Base-by-base conservation (phyloP, 2,113 vertebrate genomes). In the Sorex fumeus region DNA sequence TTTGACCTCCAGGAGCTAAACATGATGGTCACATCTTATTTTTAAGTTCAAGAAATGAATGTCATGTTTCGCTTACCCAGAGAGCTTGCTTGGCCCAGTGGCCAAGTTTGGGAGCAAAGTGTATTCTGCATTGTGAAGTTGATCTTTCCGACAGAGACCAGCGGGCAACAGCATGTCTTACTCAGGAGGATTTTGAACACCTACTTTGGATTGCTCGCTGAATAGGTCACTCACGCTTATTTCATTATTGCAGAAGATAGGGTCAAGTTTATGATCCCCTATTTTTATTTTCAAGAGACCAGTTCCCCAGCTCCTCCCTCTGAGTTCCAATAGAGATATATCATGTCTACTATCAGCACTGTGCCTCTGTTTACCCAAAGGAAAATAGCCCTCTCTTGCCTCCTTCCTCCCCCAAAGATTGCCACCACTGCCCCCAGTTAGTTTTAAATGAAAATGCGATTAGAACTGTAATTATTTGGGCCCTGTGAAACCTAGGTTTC, bases 61-160 rank as follows among this genome's bases (percentile, higher is more conserved):
- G 64, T 75, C 57, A n/a, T 50, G 25, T 7, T 91, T 43, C 50
- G 30, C 11, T 36, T 84, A 30, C 43, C 27, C 62, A 57, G 60
- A 88, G 30, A 67, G 25, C 60, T 40, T 13, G 25, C 60, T 40
- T 13, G 8, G 32, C 32, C 32, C 0, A 16, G 47, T 16, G 71
- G 36, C n/a, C 10, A 67, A 60, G 45, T 77, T 77, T 80, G 90
- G n/a, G 47, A 71, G 64, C 27, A 91, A 67, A 75, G 71, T 28
- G 40, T 30, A n/a, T 76, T 93, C 76, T 74, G 94, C 45, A 84
- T 88, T 66, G 77, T 1, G 60, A 77, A 76, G 64, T 66, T 21
- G 28, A 69, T 69, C 69, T 84, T 84, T 94, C 25, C 16, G 12
- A 85, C 85, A 62, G 60, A 76, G 82, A 60, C 57, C 88, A 36